phyloP scores from a whole-genome alignment of 1,140 invertebrate genomes.

The Vollenhovia emeryi region DNA sequence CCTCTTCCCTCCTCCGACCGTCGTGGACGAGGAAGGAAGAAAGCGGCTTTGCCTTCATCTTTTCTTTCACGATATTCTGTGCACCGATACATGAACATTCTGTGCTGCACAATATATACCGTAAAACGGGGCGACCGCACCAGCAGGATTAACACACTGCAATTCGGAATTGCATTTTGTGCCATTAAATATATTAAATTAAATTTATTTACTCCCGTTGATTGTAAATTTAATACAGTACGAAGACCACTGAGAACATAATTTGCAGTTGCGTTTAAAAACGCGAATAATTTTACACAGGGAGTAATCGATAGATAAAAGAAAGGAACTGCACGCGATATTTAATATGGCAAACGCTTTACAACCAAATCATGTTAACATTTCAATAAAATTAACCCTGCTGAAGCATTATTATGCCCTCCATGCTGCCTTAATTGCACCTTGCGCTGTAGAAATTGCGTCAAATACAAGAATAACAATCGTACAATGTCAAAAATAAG shows the following conservation, averaged over 20 bases:
- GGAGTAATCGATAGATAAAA: not conserved
- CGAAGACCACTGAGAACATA: not conserved
- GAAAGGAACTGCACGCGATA: not conserved
- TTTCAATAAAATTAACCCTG: not conserved
- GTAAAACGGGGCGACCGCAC: not conserved
- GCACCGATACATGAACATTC: conserved; percentile 55
- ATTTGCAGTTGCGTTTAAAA: not conserved
- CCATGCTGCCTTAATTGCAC: conserved; percentile 1
- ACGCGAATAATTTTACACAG: not conserved
- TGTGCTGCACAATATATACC: conserved; percentile 24
- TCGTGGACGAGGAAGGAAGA: not conserved
- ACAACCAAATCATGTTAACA: not conserved
- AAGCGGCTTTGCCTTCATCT: conserved; percentile 10
- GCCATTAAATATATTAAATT: not conserved
- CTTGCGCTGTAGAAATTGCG: not conserved
- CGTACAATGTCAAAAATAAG: not conserved
- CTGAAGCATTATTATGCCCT: not conserved
- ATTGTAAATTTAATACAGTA: not conserved
- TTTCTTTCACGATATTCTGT: conserved; percentile 19
- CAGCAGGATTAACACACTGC: conserved; percentile 1
- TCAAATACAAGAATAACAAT: not conserved
- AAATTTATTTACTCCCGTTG: not conserved
- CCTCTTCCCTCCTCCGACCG: not conserved
- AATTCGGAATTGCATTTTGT: not conserved
- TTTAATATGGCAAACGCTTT: not conserved